Conservation (phyloP, 2,797 vertebrate genomes). For the Cercopithecus neglectus region DNA sequence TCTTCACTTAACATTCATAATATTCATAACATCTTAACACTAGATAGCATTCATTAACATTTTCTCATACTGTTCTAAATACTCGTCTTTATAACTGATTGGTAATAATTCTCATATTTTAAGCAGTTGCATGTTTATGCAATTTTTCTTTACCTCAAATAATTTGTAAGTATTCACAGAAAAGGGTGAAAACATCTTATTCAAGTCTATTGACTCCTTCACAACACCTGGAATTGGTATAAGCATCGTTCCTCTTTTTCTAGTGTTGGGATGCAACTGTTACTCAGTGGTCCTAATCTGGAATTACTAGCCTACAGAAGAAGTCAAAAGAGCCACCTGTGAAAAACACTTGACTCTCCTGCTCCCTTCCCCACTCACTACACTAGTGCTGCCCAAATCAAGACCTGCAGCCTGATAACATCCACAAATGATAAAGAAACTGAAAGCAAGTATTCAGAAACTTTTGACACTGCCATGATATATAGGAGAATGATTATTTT, state of each 20-base stretch:
- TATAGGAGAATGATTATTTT: neutral
- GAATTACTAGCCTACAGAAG: neutral
- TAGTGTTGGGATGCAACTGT: neutral
- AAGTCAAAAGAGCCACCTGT: neutral
- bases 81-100: slow-evolving; percentile 24
- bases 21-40: slow-evolving; percentile 7
- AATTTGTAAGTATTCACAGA: slow-evolving; percentile 10
- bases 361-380: neutral
- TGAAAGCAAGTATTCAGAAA: neutral
- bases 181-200: neutral
- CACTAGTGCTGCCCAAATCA: neutral
- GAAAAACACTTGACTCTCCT: neutral
- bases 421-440: neutral
- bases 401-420: neutral
- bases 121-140: slow-evolving; percentile 17
- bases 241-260: neutral
- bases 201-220: neutral
- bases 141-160: slow-evolving; percentile 26
- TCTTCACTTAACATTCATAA: slow-evolving; percentile 40
- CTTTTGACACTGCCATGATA: neutral
- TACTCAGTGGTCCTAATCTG: neutral
- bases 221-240: neutral
- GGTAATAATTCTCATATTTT: slow-evolving; percentile 14
- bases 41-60: slow-evolving; percentile 58
- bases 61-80: slow-evolving; percentile 53